These are phyloP conservation scores for Tinamus major DNA, from an alignment of 2,797 vertebrate genomes.

Conservation along the genomic window DNA sequence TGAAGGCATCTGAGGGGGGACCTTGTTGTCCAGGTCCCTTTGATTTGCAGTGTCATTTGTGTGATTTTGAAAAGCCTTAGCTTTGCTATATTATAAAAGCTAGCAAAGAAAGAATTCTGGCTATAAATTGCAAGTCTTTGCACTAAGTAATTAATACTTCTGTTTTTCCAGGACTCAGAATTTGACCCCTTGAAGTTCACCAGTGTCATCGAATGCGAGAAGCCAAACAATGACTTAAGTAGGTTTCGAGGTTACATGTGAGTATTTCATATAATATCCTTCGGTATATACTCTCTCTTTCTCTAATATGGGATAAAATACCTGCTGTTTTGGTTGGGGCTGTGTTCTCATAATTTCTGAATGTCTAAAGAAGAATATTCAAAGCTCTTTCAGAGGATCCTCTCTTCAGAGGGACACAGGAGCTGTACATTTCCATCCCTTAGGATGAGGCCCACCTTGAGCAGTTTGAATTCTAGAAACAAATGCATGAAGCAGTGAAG, in stretches of 20 bases:
- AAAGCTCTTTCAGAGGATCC: not conserved
- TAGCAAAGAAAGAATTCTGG: not conserved
- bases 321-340: not conserved
- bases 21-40: not conserved
- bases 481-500: not conserved
- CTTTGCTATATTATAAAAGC: not conserved
- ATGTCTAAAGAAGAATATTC: not conserved
- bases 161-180: slow-evolving; percentile 89
- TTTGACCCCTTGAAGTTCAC: slow-evolving; percentile 94
- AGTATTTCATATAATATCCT: slow-evolving; percentile 78
- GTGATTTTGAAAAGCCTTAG: not conserved
- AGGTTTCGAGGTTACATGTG: slow-evolving; percentile 96
- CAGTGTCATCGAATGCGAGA: slow-evolving; percentile 94
- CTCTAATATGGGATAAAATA: not conserved
- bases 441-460: not conserved
- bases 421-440: not conserved
- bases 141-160: slow-evolving; percentile 6
- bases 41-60: not conserved
- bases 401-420: not conserved
- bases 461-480: not conserved
- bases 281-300: not conserved
- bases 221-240: slow-evolving; percentile 96
- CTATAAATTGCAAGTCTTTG: not conserved
- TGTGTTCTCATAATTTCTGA: not conserved
- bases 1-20: not conserved